phyloP scores from a whole-genome alignment of 2,113 vertebrate genomes.

The Rhinogobius similis region DNA sequence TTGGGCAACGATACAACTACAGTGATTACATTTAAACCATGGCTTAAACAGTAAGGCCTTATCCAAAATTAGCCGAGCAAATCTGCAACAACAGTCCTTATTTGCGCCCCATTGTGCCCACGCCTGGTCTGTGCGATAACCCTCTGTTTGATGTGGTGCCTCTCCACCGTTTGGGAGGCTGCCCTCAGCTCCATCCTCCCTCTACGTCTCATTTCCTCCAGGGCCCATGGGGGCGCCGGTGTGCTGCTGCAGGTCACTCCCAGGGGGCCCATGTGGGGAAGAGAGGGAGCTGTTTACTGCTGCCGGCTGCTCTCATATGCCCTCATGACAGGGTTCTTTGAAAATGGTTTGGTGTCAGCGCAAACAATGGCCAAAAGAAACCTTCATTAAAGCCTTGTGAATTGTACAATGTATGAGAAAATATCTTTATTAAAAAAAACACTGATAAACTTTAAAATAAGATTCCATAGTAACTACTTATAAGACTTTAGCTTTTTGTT shows the following conservation, averaged over 20 bases:
- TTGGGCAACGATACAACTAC: background rate
- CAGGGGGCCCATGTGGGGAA: conserved; percentile 46
- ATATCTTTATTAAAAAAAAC: background rate
- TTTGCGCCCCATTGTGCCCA: conserved; percentile 43
- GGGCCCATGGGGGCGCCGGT: conserved; percentile 61
- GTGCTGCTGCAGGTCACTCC: conserved; percentile 53
- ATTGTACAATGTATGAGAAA: background rate
- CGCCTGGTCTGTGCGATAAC: conserved; percentile 43
- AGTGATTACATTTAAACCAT: background rate
- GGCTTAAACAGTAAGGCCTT: conserved; percentile 30
- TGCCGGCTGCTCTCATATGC: conserved; percentile 67
- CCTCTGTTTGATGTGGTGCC: conserved; percentile 65
- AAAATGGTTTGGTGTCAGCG: conserved; percentile 23
- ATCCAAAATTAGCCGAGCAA: conserved; percentile 60
- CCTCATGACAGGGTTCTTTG: conserved; percentile 63
- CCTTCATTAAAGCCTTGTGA: background rate
- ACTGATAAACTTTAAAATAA: too few species aligned
- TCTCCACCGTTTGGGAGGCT: conserved; percentile 62
- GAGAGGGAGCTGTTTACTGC: conserved; percentile 77
- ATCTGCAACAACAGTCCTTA: conserved; percentile 59
- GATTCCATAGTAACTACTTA: too few species aligned
- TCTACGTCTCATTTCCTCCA: conserved; percentile 74
- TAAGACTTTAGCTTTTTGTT: too few species aligned
- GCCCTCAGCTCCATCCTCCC: conserved; percentile 54
- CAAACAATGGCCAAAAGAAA: conserved; percentile 15